Evolutionary conservation across 2,888 invertebrate genomes (phyloP).

Genomic region (Microctonus brassicae): DNA sequence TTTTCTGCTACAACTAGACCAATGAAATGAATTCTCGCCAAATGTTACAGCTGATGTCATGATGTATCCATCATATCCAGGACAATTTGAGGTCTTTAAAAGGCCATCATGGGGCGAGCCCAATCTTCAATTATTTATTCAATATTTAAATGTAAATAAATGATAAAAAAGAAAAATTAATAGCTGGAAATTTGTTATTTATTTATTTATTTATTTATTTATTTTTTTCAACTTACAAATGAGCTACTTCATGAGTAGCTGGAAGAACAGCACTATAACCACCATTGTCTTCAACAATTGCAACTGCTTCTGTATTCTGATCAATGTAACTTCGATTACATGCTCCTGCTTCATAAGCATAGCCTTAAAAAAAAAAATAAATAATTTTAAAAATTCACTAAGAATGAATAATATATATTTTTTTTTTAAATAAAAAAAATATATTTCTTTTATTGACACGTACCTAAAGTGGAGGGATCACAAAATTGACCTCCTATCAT

Average conservation of each 20-base stretch:
- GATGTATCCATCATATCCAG: constrained; percentile 50
- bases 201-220: no score
- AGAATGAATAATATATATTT: neutral
- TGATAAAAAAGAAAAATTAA: no score
- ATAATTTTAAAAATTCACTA: neutral
- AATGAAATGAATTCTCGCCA: constrained; percentile 52
- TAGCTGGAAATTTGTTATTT: no score
- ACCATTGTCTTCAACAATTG: constrained; percentile 63
- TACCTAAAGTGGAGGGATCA: constrained; percentile 54
- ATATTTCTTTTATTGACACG: no score
- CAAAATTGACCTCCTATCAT: constrained; percentile 40
- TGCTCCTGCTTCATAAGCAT: constrained; percentile 58
- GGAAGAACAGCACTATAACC: constrained; percentile 60
- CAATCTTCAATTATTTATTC: constrained; percentile 48
- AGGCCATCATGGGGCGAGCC: constrained; percentile 58
- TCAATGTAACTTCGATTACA: constrained; percentile 52
- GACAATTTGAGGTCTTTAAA: constrained; percentile 41
- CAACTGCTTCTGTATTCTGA: constrained; percentile 55
- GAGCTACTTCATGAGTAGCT: constrained; percentile 61
- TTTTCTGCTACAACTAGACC: constrained; percentile 55
- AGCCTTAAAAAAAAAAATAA: constrained; percentile 45
- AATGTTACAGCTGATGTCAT: constrained; percentile 51
- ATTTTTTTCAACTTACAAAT: constrained; percentile 54
- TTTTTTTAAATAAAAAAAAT: no score
- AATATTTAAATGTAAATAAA: constrained; percentile 1